phyloP scores from a whole-genome alignment of 2,113 vertebrate species.

The Myiopsitta monachus region DNA sequence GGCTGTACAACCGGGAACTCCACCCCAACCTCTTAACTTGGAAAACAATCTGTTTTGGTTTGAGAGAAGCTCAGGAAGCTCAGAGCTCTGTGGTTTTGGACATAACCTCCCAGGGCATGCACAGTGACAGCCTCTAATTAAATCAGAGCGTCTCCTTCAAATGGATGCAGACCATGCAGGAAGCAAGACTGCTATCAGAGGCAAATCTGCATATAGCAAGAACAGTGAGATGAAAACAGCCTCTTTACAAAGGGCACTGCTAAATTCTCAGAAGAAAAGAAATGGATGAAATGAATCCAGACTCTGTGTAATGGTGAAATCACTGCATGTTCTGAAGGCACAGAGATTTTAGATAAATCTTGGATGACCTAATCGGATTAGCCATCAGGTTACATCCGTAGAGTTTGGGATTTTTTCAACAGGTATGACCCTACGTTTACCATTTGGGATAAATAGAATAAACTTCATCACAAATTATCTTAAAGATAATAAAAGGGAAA shows the following conservation, averaged over 20 bases:
- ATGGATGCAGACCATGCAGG: neutral
- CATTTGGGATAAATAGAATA: neutral
- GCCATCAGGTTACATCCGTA: neutral
- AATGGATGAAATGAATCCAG: constrained; percentile 6
- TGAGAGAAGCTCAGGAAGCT: rapidly evolving
- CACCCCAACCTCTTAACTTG: neutral
- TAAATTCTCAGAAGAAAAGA: neutral
- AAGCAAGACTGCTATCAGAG: neutral
- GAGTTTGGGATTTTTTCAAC: neutral
- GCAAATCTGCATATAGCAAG: neutral
- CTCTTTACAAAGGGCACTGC: neutral
- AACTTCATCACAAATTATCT: neutral
- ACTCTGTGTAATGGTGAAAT: constrained; percentile 18
- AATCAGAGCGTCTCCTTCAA: neutral
- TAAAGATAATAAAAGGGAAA: neutral
- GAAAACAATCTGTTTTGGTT: neutral
- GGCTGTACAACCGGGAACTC: neutral
- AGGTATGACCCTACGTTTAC: neutral
- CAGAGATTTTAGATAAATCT: neutral
- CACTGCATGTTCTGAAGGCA: neutral
- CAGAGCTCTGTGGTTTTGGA: neutral
- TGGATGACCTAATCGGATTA: neutral
- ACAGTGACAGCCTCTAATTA: neutral
- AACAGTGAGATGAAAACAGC: neutral
- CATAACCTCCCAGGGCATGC: neutral